Percentiles rank a stretch among this genome's conserved stretches.
Evolutionary conservation across 2,797 vertebrate genomes (phyloP).

Genomic region (Betta splendens): DNA sequence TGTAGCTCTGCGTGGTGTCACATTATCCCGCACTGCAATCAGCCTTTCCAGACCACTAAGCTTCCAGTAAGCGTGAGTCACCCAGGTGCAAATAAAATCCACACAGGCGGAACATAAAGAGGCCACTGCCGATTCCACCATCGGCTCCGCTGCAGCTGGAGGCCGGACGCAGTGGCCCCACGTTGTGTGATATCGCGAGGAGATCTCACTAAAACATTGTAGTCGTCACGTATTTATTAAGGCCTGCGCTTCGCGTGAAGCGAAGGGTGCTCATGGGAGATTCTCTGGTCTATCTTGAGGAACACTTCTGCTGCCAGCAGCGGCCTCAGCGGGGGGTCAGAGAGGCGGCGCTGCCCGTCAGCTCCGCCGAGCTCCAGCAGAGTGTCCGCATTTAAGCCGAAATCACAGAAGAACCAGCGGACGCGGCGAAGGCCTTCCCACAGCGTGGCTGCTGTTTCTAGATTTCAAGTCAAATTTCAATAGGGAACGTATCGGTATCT

Average conservation of each 20-base stretch:
- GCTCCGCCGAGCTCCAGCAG: not conserved
- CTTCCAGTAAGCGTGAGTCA: constrained; percentile 28
- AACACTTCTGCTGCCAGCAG: constrained; percentile 28
- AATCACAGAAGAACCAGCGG: not conserved
- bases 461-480: constrained; percentile 1
- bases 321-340: constrained; percentile 34
- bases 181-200: not conserved
- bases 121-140: not conserved
- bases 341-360: constrained; percentile 11
- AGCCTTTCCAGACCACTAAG: not conserved
- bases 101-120: not conserved
- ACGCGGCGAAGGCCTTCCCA: not conserved
- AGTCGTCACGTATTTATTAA: constrained; percentile 16
- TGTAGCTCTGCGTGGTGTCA: no score
- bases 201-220: constrained; percentile 3
- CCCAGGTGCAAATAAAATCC: constrained; percentile 21
- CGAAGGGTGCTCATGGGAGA: constrained; percentile 45
- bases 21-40: no score
- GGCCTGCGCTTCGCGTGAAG: constrained; percentile 6
- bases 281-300: constrained; percentile 30
- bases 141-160: constrained; percentile 3
- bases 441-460: constrained; percentile 9
- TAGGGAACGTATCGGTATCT: constrained; percentile 29
- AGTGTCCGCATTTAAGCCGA: not conserved
- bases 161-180: not conserved